These are phyloP conservation scores for Zoanthus solanderi DNA, from an alignment of 92 coral and sea anemone genomes.

Conservation along the genomic window DNA sequence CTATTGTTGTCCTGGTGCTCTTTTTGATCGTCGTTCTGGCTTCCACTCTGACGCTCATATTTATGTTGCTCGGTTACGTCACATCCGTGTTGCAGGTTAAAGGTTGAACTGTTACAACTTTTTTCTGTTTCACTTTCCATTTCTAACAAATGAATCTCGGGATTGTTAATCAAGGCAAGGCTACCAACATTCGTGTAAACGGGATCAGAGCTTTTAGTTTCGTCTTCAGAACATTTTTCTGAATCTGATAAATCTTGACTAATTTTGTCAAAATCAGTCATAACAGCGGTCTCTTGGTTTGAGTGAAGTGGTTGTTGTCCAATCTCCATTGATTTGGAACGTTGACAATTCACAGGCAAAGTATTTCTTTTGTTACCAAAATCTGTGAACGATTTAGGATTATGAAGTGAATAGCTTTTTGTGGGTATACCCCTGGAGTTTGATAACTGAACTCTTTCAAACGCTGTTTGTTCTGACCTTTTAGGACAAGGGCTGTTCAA, in stretches of 20 bases:
- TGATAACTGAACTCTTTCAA: not conserved
- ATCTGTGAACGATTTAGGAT: not conserved
- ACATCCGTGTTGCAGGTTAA: not conserved
- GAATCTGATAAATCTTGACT: not conserved
- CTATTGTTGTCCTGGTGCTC: not conserved
- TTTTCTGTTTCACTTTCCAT: not conserved
- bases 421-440: not conserved
- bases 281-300: constrained; percentile 3
- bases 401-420: not conserved
- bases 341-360: not conserved
- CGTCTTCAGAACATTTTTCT: not conserved
- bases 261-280: not conserved
- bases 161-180: constrained; percentile 5
- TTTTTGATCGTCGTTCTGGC: not conserved
- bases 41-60: not conserved
- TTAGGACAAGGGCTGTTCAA: not conserved
- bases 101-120: not conserved
- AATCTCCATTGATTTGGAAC: not conserved
- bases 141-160: constrained; percentile 25
- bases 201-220: not conserved
- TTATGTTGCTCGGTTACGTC: not conserved
- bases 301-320: not conserved
- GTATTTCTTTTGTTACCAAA: not conserved
- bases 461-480: not conserved
- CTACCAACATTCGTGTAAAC: constrained; percentile 28